Evolutionary conservation across 2,797 vertebrate species (phyloP), one percentile per base, ranked within the genome.

Genomic region (Gallirallus australis): DNA sequence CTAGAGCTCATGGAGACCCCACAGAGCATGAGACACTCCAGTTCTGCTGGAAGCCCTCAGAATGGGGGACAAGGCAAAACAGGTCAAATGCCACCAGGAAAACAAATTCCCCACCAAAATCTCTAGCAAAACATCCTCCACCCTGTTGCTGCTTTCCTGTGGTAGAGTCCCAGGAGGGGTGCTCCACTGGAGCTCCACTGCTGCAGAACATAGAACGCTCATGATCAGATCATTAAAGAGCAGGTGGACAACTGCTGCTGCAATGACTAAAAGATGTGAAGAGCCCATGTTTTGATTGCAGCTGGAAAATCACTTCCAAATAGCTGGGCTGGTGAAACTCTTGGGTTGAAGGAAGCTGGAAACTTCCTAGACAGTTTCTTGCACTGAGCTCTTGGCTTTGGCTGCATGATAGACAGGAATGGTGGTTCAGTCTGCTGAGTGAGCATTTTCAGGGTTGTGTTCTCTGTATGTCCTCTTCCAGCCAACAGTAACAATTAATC

Each of bases 201-300:
- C 57, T 0, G 0, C 20, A 1, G 1, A 2, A 1, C 30, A 5
- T 7, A 31, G 50, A 35, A 60, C 23, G 5, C 28, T 66, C 13
- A 3, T 8, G 12, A 56, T 31, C 39, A 52, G 64, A 42, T 65
- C 15, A 12, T 69, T 72, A n/a, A 60, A 53, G n/a, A 72, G 28
- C 54, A 85, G 30, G 35, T 60, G 53, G 31, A 61, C 28, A 61
- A 25, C 40, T 68, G 50, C 47, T 79, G 16, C 80, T 45, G 24
- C 40, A 82, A 20, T 35, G 33, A 40, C 65, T 75, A 28, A 77
- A 64, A 82, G 4, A 35, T 71, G 47, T 8, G 50, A 68, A 53
- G 27, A 40, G 40, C 8, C 8, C 27, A 6, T 23, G 12, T 60
- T 76, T 76, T 82, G 47, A 60, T n/a, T 80, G 16, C 20, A 80